Conservation (phyloP, 2,888 invertebrate species). For the Cheilosia soror region DNA sequence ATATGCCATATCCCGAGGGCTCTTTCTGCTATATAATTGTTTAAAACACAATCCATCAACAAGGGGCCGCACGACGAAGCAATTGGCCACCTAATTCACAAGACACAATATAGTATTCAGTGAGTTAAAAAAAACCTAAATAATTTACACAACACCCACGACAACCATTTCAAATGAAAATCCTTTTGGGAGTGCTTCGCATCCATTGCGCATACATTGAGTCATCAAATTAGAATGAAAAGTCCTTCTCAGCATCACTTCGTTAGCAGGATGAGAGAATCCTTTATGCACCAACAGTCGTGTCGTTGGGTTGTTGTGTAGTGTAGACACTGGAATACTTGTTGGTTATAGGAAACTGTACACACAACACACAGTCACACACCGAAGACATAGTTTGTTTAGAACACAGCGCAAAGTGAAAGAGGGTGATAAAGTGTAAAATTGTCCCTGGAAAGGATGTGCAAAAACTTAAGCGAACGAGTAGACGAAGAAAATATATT, state of each 20-base stretch:
- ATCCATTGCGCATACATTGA: constrained; percentile 67
- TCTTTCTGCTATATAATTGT: constrained; percentile 53
- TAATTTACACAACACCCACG: constrained; percentile 48
- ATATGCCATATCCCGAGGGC: constrained; percentile 52
- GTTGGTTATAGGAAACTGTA: neutral
- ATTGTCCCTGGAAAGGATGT: constrained; percentile 49
- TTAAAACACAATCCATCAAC: constrained; percentile 62
- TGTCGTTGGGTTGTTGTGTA: constrained; percentile 16
- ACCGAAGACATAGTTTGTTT: constrained; percentile 31
- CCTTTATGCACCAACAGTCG: constrained; percentile 18
- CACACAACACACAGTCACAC: constrained; percentile 10
- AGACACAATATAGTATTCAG: constrained; percentile 37
- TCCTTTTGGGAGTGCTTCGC: constrained; percentile 52
- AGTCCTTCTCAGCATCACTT: constrained; percentile 55
- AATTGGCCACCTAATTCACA: constrained; percentile 59
- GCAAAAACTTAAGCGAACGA: constrained; percentile 48
- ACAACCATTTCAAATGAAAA: constrained; percentile 14
- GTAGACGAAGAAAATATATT: constrained; percentile 36
- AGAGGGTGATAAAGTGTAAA: constrained; percentile 32
- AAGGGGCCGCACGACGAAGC: constrained; percentile 18
- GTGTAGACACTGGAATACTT: constrained; percentile 33
- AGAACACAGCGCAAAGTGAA: constrained; percentile 20
- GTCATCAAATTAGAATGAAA: constrained; percentile 69
- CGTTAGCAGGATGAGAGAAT: neutral
- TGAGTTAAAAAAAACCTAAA: constrained; percentile 10